Evolutionary conservation across 2,113 vertebrate genomes (phyloP).

Genomic region (Istiophorus platypterus): DNA sequence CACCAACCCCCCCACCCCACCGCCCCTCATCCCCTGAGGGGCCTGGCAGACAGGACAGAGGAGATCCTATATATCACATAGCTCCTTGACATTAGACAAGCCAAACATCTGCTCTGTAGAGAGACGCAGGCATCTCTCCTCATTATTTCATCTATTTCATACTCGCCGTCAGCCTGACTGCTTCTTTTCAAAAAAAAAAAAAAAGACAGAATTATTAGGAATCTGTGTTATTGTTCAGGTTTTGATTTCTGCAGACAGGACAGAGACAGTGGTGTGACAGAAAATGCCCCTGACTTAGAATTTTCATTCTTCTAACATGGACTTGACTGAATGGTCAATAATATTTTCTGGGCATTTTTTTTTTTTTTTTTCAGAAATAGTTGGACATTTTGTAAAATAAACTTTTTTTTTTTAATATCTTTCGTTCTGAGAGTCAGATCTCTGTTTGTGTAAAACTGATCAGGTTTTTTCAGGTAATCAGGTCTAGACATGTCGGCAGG

Average conservation of each 20-base stretch:
- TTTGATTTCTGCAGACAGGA: slow-evolving; percentile 28
- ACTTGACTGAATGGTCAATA: background rate
- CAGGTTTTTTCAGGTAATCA: too few relatives aligned
- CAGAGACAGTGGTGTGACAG: slow-evolving; percentile 26
- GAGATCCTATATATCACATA: slow-evolving; percentile 47
- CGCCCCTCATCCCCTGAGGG: slow-evolving; percentile 42
- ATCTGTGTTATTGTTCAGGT: slow-evolving; percentile 6
- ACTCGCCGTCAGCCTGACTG: background rate
- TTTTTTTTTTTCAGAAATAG: background rate
- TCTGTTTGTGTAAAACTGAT: background rate
- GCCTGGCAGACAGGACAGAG: slow-evolving; percentile 49
- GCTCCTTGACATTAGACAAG: slow-evolving; percentile 41
- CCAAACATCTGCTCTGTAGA: slow-evolving; percentile 53
- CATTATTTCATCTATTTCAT: background rate
- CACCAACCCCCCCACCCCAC: slow-evolving; percentile 26
- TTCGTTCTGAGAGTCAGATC: background rate
- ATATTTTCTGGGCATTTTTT: slow-evolving; percentile 10
- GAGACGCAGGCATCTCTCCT: slow-evolving; percentile 12
- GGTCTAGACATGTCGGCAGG: background rate
- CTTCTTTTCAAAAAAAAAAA: background rate
- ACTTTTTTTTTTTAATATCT: background rate
- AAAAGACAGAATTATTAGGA: slow-evolving; percentile 1
- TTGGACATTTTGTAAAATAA: background rate
- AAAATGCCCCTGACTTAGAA: slow-evolving; percentile 29
- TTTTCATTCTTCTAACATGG: background rate